Base-by-base conservation (phyloP, 1,140 invertebrate genomes). In the Tetramorium simillimum region DNA sequence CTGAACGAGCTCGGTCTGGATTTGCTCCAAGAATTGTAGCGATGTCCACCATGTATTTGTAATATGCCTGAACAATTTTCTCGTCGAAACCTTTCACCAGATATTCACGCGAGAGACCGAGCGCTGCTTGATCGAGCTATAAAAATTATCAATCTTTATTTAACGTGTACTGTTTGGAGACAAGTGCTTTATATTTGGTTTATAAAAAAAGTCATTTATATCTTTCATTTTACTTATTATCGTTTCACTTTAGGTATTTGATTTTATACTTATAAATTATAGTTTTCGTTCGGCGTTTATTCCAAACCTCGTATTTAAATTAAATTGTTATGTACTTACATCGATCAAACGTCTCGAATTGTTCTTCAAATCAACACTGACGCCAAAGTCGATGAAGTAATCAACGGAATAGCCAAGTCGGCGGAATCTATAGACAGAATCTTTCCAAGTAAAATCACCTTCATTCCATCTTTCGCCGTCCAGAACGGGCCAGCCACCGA, bases 401-500 rank as follows among this genome's bases (percentile, higher is more conserved):
- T 99, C 98, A 58, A 98, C 97, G 7, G 97, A 98, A 93, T 98
- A 98, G 4, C 98, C 99, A 6, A 96, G 94, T 69, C 95, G 95
- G 24, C 97, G 96, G 95, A 98, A 98, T 78, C 96, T 97, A 95
- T 97, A 98, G 4, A 98, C 97, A 10, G 97, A 97, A 86, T 98
- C 96, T 90, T 97, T 97, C 98, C 98, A 99, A 63, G 97, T 96
- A 94, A 98, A 98, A 1, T 96, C 93, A 28, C 96, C 96, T 0
- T 96, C 95, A 80, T 97, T 96, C 98, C 98, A 99, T 0, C 90
- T 90, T 5, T 97, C 96, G 0, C 97, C 98, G 88, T 98, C 97
- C 1, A 99, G 95, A 7, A 99, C 97, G 0, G 99, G 99, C 98
- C 98, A 99, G 4, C 98, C 98, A 18, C 98, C 98, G 4, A 99